phyloP scores from a whole-genome alignment of 2,797 vertebrate species.

The Sebastes alutus region DNA sequence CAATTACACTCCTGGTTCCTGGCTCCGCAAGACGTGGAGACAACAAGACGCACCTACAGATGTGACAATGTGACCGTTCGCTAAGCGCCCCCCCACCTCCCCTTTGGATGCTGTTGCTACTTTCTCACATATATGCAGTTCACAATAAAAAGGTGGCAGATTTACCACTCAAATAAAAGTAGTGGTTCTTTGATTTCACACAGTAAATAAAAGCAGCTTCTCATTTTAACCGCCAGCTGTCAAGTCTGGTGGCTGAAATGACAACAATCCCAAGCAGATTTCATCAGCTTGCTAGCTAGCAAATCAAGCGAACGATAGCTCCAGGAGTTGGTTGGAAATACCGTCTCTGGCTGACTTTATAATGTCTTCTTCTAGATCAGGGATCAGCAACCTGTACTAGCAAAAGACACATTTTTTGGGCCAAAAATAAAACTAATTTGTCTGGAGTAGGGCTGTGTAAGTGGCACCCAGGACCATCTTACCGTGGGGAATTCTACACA shows the following conservation, averaged over 20 bases:
- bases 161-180: background rate
- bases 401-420: too few relatives aligned
- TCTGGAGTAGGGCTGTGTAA: background rate
- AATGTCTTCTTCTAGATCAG: too few relatives aligned
- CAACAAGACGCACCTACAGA: background rate
- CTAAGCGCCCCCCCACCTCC: background rate
- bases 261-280: background rate
- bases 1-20: conserved; percentile 35
- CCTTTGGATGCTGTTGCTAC: background rate
- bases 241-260: too few relatives aligned
- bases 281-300: background rate
- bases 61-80: background rate
- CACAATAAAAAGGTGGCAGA: background rate
- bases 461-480: too few relatives aligned
- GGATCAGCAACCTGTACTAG: too few relatives aligned
- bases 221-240: background rate
- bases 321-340: background rate
- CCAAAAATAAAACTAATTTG: too few relatives aligned
- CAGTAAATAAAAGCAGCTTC: background rate
- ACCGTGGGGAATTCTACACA: too few relatives aligned
- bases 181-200: background rate
- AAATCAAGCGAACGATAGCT: background rate
- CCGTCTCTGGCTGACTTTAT: too few relatives aligned
- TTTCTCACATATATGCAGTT: background rate
- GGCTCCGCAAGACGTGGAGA: background rate